A percentile compares a stretch with the other conserved stretches of the same genome.
Evolutionary conservation across 1,140 invertebrate species (phyloP).

Genomic region (Bombyx mori): ASM3026992v2 NC_085127.1:9616001-9616500

Average conservation of each 20-base stretch:
- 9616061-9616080: slow-evolving; percentile 12
- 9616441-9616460: slow-evolving; percentile 93
- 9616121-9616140: slow-evolving; percentile 8
- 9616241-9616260: slow-evolving; percentile 18
- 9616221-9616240: slow-evolving; percentile 9
- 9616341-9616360: slow-evolving; percentile 20
- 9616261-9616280: slow-evolving; percentile 19
- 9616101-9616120: slow-evolving; percentile 8
- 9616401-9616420: too few relatives aligned
- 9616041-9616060: slow-evolving; percentile 12
- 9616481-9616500: slow-evolving; percentile 93
- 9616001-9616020: slow-evolving; percentile 13
- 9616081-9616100: slow-evolving; percentile 18
- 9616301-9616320: slow-evolving; percentile 17
- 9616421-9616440: slow-evolving; percentile 18
- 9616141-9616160: background rate
- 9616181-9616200: slow-evolving; percentile 11
- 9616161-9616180: background rate
- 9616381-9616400: too few relatives aligned
- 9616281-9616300: slow-evolving; percentile 1
- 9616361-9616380: too few relatives aligned
- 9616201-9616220: slow-evolving; percentile 13
- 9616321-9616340: slow-evolving; percentile 20
- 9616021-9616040: slow-evolving; percentile 22
- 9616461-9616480: slow-evolving; percentile 93